These are phyloP conservation scores for Engystomops pustulosus DNA, from an alignment of 2,113 vertebrate genomes.

Conservation along the genomic window DNA sequence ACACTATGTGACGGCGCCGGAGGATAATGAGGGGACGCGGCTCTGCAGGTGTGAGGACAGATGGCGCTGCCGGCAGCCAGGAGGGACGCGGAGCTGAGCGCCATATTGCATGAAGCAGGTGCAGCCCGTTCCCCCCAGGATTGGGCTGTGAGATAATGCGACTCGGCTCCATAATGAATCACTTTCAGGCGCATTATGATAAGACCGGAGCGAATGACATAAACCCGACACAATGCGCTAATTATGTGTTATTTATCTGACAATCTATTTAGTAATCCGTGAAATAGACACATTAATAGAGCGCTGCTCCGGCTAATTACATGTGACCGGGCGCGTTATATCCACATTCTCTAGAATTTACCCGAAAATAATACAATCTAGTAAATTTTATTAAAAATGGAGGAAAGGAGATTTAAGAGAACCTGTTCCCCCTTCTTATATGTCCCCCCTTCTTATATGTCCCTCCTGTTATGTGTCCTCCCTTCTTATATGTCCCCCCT, in stretches of 20 bases:
- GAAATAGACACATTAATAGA: constrained; percentile 44
- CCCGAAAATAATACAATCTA: neutral
- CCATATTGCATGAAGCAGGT: constrained; percentile 31
- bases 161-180: neutral
- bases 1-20: neutral
- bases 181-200: neutral
- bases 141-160: constrained; percentile 17
- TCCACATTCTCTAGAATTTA: neutral
- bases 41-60: constrained; percentile 38
- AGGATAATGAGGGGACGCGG: neutral
- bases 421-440: too few species aligned
- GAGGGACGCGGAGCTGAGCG: neutral
- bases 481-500: too few species aligned
- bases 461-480: too few species aligned
- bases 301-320: neutral
- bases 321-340: neutral
- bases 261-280: constrained; percentile 36
- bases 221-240: neutral
- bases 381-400: neutral
- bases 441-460: too few species aligned
- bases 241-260: constrained; percentile 36
- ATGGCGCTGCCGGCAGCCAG: constrained; percentile 26
- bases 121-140: constrained; percentile 1
- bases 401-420: neutral
- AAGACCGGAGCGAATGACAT: constrained; percentile 24